Percentiles rank a stretch among this genome's conserved stretches.
Evolutionary conservation across 1,140 invertebrate species (phyloP).

Genomic region (Pararge aegeria): DNA sequence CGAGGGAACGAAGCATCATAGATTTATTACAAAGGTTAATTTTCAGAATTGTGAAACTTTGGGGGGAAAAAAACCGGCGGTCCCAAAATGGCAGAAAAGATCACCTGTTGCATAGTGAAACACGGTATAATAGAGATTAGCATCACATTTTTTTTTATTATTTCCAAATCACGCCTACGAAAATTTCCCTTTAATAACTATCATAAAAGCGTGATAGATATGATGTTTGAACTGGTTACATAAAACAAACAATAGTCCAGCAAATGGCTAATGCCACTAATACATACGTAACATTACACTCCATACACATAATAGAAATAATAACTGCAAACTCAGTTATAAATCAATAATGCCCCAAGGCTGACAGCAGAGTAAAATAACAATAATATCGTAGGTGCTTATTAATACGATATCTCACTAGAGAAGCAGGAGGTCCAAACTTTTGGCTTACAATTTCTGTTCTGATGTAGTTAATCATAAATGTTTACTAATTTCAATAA

Average conservation of each 20-base stretch:
- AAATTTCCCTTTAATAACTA: too few relatives aligned
- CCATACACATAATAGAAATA: neutral
- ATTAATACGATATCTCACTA: neutral
- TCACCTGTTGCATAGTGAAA: too few relatives aligned
- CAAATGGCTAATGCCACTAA: neutral
- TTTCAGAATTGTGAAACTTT: too few relatives aligned
- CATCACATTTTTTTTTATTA: too few relatives aligned
- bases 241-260: neutral
- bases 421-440: neutral
- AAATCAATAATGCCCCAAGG: neutral
- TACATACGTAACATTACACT: neutral
- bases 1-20: too few relatives aligned
- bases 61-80: too few relatives aligned
- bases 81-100: too few relatives aligned
- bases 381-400: neutral
- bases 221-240: neutral
- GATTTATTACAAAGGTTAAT: too few relatives aligned
- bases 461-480: too few relatives aligned
- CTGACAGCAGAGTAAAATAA: neutral
- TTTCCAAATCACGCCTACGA: too few relatives aligned
- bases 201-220: neutral
- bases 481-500: too few relatives aligned
- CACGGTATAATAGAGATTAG: too few relatives aligned
- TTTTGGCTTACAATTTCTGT: neutral
- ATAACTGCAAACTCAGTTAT: neutral